A percentile compares a stretch with the other conserved stretches of the same genome.
phyloP scores from a whole-genome alignment of 37 sponge, comb jelly and placozoan species.

The Tethya wilhelma region DNA sequence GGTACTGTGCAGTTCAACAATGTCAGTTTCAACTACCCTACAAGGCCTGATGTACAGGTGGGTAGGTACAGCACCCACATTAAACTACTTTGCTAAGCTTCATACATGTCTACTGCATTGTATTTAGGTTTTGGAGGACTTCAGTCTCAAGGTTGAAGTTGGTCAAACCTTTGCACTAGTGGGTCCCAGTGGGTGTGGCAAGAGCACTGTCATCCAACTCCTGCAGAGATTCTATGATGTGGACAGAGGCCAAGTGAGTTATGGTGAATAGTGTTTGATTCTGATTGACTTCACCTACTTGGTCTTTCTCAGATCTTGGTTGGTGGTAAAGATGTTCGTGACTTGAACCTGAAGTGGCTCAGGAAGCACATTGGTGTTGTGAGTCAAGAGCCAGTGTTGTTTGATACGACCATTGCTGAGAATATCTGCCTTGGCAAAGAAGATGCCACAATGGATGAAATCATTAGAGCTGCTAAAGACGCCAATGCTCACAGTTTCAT shows the following conservation, averaged over 20 bases:
- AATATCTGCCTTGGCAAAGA: slow-evolving; percentile 80
- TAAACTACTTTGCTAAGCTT: neutral
- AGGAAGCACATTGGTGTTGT: slow-evolving; percentile 91
- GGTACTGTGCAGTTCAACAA: slow-evolving; percentile 74
- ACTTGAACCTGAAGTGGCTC: slow-evolving; percentile 86
- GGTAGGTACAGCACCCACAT: neutral
- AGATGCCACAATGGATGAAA: slow-evolving; percentile 76
- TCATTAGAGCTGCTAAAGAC: slow-evolving; percentile 71
- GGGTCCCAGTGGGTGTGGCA: slow-evolving; percentile 94
- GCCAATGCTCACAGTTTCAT: slow-evolving; percentile 92
- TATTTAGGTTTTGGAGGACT: slow-evolving; percentile 57
- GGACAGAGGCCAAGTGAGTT: slow-evolving; percentile 37
- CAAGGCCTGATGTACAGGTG: slow-evolving; percentile 79
- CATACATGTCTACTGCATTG: neutral
- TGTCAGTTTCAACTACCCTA: slow-evolving; percentile 84
- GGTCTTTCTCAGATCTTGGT: slow-evolving; percentile 63
- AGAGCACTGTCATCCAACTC: slow-evolving; percentile 84
- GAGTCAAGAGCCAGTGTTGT: slow-evolving; percentile 92
- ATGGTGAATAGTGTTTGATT: neutral
- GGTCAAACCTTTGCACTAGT: slow-evolving; percentile 88
- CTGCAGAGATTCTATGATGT: slow-evolving; percentile 89
- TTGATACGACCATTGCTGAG: slow-evolving; percentile 90
- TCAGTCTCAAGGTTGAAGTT: slow-evolving; percentile 53
- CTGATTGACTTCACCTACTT: neutral
- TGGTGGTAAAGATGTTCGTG: slow-evolving; percentile 76